A percentile compares a stretch with the other conserved stretches of the same genome.
Conservation (phyloP, 2,797 vertebrate species). For the Platalea minor region DNA sequence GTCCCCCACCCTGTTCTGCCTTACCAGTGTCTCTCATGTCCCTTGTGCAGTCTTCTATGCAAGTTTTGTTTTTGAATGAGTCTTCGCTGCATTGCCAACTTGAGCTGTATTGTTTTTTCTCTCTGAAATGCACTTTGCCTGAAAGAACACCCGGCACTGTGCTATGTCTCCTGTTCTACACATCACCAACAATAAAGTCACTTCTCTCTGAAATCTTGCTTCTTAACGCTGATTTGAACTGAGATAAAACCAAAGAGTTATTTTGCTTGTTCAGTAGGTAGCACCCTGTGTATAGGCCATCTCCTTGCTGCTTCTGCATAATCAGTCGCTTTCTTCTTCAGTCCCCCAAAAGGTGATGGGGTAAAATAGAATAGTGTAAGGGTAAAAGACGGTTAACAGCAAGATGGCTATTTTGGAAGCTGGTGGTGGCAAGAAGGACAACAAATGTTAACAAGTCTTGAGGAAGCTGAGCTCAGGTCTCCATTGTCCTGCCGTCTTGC, state of each 20-base stretch:
- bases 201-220: neutral
- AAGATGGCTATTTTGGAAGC: neutral
- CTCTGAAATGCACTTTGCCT: neutral
- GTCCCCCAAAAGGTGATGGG: neutral
- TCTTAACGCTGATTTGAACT: neutral
- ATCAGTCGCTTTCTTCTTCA: neutral
- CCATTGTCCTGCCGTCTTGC: neutral
- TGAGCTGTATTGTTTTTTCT: neutral
- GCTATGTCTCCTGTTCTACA: neutral
- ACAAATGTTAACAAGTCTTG: neutral
- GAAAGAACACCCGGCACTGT: neutral
- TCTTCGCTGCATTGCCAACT: neutral
- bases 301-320: neutral
- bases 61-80: neutral
- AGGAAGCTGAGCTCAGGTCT: neutral
- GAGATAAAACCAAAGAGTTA: neutral
- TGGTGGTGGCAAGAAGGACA: neutral
- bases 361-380: neutral
- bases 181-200: neutral
- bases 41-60: neutral
- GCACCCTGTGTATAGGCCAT: neutral
- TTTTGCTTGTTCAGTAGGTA: neutral
- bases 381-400: neutral
- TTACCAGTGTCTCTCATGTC: neutral
- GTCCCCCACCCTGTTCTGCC: neutral